phyloP scores from a whole-genome alignment of 2,797 vertebrate species.

The Paramormyrops hopkinsi region DNA sequence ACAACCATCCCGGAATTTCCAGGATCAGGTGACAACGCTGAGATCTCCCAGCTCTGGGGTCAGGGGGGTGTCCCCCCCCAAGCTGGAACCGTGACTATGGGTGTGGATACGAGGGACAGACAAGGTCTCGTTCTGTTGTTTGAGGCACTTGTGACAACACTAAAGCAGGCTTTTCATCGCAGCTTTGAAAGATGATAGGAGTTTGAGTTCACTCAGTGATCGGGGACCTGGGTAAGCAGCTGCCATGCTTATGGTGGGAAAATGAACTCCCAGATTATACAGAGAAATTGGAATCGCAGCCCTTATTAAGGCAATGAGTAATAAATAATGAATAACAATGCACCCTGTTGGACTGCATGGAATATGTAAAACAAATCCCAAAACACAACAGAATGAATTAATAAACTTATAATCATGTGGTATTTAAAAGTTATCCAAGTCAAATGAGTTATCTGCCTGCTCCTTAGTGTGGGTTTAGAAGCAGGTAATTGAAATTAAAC shows the following conservation, averaged over 20 bases:
- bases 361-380: conserved; percentile 57
- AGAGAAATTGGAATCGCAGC: not conserved
- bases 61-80: conserved; percentile 50
- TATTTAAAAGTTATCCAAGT: conserved; percentile 53
- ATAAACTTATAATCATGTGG: conserved; percentile 59
- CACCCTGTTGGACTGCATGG: conserved; percentile 41
- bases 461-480: conserved; percentile 56
- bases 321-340: conserved; percentile 7
- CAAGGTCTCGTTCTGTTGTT: conserved; percentile 12
- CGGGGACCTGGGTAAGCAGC: not conserved
- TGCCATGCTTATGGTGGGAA: not conserved
- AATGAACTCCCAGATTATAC: not conserved
- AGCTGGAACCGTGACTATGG: conserved; percentile 15
- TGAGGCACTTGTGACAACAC: not conserved
- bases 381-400: conserved; percentile 55
- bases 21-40: conserved; percentile 51
- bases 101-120: conserved; percentile 1
- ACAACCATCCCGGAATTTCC: conserved; percentile 61
- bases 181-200: not conserved
- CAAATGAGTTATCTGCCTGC: conserved; percentile 56
- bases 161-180: not conserved
- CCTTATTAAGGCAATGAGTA: not conserved
- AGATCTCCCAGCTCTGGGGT: conserved; percentile 37
- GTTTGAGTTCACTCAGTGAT: not conserved
- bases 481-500: conserved; percentile 50